Evolutionary conservation across 1,140 invertebrate genomes (phyloP), one percentile per base, ranked within the genome.

Genomic region (Aphaenogaster rudis): DNA sequence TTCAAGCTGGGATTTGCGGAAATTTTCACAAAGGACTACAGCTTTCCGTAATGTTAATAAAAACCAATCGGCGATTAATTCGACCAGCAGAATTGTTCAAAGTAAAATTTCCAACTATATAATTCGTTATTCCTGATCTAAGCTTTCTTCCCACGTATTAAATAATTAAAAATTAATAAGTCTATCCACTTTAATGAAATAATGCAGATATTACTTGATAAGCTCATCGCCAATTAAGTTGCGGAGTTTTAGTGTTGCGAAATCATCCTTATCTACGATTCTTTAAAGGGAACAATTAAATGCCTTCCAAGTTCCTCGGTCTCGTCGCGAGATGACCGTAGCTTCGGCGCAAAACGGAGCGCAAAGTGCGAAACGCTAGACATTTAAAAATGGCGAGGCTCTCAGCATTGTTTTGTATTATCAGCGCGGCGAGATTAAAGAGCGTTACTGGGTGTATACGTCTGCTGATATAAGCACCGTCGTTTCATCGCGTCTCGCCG

Each of bases 311-410:
- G 54, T 57, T 21, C 54, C 52, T 54, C 52, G 13, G 5, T 17
- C 6, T 63, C 61, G 36, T 21, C 64, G 36, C 64, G 15, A 66
- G 64, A 66, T n/a, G 64, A 21, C 36, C 2, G 64, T 42, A 66
- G 64, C 1, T 13, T 66, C 64, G 5, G 2, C 13, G 6, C 21
- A 48, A 48, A 69, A 0, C 36, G 13, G 6, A 67, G n/a, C 42
- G n/a, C 2, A 50, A 67, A 45, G 42, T 69, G 42, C 21, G 45
- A 69, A 15, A 50, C n/a, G 45, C 13, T 21, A 8, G 21, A 2
- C 7, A 74, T 74, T 82, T 82, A 84, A 84, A 84, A 84, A 84
- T 84, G 80, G 80, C 67, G 67, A 61, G 6, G 42, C 42, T 0
- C 80, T 42, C 28, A 8, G 33, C 39, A 39, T 61, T 74, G 67